phyloP scores from a whole-genome alignment of 2,113 vertebrate genomes.

The Microcebus lehilahytsara region DNA sequence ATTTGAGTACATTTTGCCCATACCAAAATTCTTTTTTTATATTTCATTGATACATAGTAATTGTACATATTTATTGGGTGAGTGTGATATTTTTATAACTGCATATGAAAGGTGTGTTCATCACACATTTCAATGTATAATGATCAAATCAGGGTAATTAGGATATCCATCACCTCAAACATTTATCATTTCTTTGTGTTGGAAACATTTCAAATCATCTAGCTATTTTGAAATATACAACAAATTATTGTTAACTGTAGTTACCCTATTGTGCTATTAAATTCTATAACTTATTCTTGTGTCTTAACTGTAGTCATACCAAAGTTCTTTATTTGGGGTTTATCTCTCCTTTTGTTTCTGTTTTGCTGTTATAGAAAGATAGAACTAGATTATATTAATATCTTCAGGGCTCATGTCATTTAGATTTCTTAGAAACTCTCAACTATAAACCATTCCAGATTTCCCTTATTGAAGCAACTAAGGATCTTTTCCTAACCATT shows the following conservation, averaged over 20 bases:
- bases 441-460: neutral
- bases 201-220: neutral
- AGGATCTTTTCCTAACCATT: conserved; percentile 10
- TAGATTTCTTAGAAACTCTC: conserved; percentile 37
- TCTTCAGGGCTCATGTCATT: neutral
- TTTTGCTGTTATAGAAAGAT: conserved; percentile 5
- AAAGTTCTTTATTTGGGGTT: conserved; percentile 5
- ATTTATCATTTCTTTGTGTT: neutral
- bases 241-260: neutral
- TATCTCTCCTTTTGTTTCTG: neutral
- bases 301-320: neutral
- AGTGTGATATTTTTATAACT: neutral
- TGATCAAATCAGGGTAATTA: neutral
- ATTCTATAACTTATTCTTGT: neutral
- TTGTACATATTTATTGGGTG: neutral
- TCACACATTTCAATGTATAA: neutral
- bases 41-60: neutral
- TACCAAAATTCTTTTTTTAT: neutral
- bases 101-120: neutral
- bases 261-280: neutral
- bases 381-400: neutral
- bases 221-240: neutral
- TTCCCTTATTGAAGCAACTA: conserved; percentile 17
- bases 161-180: neutral
- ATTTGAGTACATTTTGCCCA: conserved; percentile 12